Percentiles rank a stretch among this genome's conserved stretches.
Conservation (phyloP, 2,797 vertebrate species). For the Graptemys geographica region DNA sequence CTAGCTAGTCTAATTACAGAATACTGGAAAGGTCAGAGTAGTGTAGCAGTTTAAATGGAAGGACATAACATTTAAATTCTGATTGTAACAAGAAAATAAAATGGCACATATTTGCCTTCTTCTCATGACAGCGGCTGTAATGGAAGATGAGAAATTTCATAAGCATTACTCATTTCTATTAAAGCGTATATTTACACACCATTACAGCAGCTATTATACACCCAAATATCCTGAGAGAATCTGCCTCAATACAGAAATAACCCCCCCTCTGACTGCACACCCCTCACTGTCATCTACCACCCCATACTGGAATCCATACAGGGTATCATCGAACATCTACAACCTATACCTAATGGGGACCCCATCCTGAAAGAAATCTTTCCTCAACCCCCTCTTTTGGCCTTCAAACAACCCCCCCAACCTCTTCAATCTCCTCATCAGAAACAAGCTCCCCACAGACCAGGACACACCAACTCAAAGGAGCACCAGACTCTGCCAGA, state of each 20-base stretch:
- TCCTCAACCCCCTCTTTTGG: background rate
- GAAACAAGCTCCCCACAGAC: background rate
- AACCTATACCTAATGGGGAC: background rate
- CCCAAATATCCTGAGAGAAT: background rate
- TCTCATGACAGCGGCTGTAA: background rate
- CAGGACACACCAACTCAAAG: background rate
- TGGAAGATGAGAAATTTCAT: background rate
- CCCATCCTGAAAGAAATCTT: background rate
- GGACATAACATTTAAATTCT: constrained; percentile 13
- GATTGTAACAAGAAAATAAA: background rate
- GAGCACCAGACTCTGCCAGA: background rate
- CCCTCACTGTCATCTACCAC: background rate
- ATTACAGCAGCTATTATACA: background rate
- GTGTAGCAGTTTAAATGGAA: constrained; percentile 21
- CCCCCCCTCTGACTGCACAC: background rate
- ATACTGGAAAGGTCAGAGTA: constrained; percentile 2
- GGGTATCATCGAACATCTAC: too few species aligned
- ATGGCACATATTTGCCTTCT: background rate
- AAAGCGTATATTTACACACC: constrained; percentile 1
- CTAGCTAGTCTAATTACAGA: constrained; percentile 44
- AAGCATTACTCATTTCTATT: constrained; percentile 2
- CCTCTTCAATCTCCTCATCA: background rate
- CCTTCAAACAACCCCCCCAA: background rate
- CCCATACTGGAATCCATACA: background rate
- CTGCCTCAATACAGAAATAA: background rate